These are phyloP conservation scores for Euzetes globulus DNA, from an alignment of 2,888 invertebrate genomes.

Conservation along the genomic window DNA sequence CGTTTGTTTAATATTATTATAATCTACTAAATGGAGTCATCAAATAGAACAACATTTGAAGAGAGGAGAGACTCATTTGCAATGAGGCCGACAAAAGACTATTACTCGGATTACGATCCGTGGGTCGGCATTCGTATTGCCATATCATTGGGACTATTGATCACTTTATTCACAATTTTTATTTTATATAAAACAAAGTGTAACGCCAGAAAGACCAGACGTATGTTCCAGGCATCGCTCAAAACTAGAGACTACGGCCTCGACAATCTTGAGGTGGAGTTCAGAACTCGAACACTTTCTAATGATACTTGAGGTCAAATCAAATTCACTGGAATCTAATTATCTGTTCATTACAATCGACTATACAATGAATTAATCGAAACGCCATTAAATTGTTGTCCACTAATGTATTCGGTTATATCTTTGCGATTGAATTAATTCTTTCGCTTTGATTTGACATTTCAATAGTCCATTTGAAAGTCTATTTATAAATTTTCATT, in stretches of 20 bases:
- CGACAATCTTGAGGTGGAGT: conserved; percentile 8
- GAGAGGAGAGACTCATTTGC: background rate
- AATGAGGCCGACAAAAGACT: background rate
- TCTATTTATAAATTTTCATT: too few species aligned
- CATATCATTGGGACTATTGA: conserved; percentile 29
- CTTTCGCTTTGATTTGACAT: too few species aligned
- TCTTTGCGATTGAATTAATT: too few species aligned
- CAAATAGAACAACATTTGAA: background rate
- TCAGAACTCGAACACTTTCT: conserved; percentile 6
- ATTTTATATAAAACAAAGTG: conserved; percentile 35
- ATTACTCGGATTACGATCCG: conserved; percentile 37
- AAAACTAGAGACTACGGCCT: conserved; percentile 1
- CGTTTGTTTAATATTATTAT: conserved; percentile 6
- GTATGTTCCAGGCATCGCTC: conserved; percentile 43
- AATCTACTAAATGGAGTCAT: conserved; percentile 29
- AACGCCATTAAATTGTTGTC: conserved; percentile 14
- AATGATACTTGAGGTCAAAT: background rate
- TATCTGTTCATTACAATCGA: background rate
- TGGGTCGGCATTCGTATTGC: conserved; percentile 37
- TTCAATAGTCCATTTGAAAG: too few species aligned
- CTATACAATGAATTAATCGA: background rate
- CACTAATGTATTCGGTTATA: background rate
- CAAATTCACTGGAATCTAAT: too few species aligned
- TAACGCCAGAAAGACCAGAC: conserved; percentile 31
- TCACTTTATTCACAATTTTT: conserved; percentile 34